Evolutionary conservation across 2,113 vertebrate species (phyloP).

Genomic region (Nyctereutes procyonoides): DNA sequence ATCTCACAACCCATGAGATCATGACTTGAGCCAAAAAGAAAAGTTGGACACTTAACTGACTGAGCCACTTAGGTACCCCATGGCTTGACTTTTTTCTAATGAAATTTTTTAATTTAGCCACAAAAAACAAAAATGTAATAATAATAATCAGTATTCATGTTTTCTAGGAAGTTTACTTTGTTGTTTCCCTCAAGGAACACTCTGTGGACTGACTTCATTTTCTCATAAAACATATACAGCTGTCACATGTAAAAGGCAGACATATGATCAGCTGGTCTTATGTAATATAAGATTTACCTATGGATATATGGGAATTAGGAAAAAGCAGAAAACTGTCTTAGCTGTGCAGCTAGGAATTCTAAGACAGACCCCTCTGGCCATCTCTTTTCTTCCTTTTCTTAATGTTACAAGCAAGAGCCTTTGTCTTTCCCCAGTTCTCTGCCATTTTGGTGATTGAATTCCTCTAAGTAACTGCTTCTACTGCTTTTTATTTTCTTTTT

Average conservation of each 20-base stretch:
- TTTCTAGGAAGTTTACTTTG: background rate
- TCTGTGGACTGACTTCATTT: background rate
- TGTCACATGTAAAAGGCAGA: background rate
- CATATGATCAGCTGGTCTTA: rapidly evolving
- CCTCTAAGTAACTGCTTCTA: background rate
- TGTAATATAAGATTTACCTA: background rate
- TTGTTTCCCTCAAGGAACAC: background rate
- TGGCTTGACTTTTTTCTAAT: background rate
- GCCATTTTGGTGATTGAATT: background rate
- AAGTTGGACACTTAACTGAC: background rate
- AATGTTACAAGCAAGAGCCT: background rate
- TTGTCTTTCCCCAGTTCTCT: background rate
- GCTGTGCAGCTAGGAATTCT: background rate
- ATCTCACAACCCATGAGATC: background rate
- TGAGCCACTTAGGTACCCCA: background rate
- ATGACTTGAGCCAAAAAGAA: background rate
- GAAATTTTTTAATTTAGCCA: background rate
- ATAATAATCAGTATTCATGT: background rate
- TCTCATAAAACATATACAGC: background rate
- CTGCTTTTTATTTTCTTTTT: background rate
- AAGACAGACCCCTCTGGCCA: background rate
- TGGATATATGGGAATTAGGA: background rate
- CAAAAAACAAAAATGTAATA: background rate
- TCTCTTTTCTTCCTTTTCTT: background rate
- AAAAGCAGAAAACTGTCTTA: background rate